phyloP scores from a whole-genome alignment of 2,888 invertebrate species.

The Ectobius pallidus region DNA sequence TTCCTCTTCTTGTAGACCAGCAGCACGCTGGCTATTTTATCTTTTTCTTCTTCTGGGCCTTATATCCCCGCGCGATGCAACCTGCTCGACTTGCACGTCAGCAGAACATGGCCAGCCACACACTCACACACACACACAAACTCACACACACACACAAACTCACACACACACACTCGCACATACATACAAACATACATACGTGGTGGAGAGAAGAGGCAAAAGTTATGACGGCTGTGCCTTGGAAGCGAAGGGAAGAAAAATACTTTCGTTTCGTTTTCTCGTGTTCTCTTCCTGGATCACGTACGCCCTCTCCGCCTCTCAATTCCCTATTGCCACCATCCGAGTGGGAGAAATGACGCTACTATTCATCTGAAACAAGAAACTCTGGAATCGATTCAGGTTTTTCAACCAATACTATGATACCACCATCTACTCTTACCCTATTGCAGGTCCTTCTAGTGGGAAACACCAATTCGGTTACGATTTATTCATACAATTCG shows the following conservation, averaged over 20 bases:
- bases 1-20: slow-evolving; percentile 12
- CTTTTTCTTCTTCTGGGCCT: slow-evolving; percentile 18
- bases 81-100: slow-evolving; percentile 10
- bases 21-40: slow-evolving; percentile 32
- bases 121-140: not conserved
- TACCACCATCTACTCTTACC: too few relatives aligned
- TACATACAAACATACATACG: too few relatives aligned
- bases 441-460: too few relatives aligned
- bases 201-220: too few relatives aligned
- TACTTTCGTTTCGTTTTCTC: not conserved
- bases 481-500: too few relatives aligned
- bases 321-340: slow-evolving; percentile 23
- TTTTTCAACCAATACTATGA: too few relatives aligned
- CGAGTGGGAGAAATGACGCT: not conserved
- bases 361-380: slow-evolving; percentile 18
- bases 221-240: slow-evolving; percentile 33
- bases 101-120: slow-evolving; percentile 24
- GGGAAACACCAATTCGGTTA: too few relatives aligned
- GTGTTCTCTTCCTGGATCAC: not conserved
- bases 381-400: too few relatives aligned
- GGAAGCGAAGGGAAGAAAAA: not conserved
- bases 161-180: not conserved
- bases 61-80: slow-evolving; percentile 9
- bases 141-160: not conserved
- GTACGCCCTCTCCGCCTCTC: slow-evolving; percentile 1